A percentile compares a stretch with the other conserved stretches of the same genome.
Evolutionary conservation across 1,140 invertebrate genomes (phyloP).

Genomic region (Drosophila suzukii): DNA sequence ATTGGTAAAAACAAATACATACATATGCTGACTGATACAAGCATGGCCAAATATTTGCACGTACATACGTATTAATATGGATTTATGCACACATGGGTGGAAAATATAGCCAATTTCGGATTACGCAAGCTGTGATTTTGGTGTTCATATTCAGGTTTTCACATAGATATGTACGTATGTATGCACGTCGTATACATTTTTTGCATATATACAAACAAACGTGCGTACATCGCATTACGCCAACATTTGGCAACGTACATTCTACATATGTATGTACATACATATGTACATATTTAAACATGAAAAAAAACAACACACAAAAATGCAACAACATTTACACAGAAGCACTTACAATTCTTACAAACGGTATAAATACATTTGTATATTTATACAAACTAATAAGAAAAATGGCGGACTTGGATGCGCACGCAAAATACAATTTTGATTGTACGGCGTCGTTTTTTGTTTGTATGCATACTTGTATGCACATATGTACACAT

Average conservation of each 20-base stretch:
- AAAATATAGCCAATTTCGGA: constrained; percentile 58
- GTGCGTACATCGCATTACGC: constrained; percentile 7
- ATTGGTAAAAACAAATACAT: constrained; percentile 18
- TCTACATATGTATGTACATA: constrained; percentile 6
- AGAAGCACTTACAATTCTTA: constrained; percentile 3
- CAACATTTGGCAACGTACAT: background rate
- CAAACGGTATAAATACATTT: constrained; percentile 21
- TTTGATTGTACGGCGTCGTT: constrained; percentile 54
- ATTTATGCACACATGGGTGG: constrained; percentile 25
- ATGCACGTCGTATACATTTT: constrained; percentile 1
- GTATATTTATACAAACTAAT: constrained; percentile 53
- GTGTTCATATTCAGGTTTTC: constrained; percentile 48
- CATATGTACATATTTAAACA: constrained; percentile 1
- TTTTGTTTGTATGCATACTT: constrained; percentile 52
- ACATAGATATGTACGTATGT: constrained; percentile 20
- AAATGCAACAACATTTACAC: constrained; percentile 16
- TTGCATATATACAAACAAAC: constrained; percentile 14
- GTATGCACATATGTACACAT: constrained; percentile 6
- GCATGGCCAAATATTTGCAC: constrained; percentile 19
- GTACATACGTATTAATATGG: constrained; percentile 12
- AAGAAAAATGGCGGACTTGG: constrained; percentile 76
- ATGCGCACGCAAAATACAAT: constrained; percentile 80
- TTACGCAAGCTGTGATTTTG: constrained; percentile 62
- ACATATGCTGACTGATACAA: constrained; percentile 25
- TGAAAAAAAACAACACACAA: background rate